Base-by-base conservation (phyloP, 1,140 invertebrate species). In the Panagrolaimus sp. region DNA sequence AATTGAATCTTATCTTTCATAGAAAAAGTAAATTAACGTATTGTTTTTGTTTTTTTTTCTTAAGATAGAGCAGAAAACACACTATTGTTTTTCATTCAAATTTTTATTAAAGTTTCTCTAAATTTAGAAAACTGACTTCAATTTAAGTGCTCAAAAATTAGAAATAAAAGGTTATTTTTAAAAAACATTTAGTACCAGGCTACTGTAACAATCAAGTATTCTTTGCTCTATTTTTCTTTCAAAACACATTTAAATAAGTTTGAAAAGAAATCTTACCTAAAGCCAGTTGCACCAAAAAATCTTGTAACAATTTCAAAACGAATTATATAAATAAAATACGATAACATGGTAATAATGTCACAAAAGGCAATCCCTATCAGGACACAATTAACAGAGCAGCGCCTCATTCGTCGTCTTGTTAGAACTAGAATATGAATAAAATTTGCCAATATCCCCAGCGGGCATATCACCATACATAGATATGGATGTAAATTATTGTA, bases 311-410 rank as follows among this genome's bases (percentile, higher is more conserved):
- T 66, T 66, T 77, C 76, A 61, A 77, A 77, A n/a, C 73, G 65
- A n/a, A 77, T 27, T 63, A 77, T 81, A 65, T 77, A 77, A 14
- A 77, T 57, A 20, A 77, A 70, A 53, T 77, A 77, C n/a, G 66
- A 68, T 4, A 62, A 64, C 76, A 77, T 77, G 4, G 76, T 77
- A 57, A 74, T 66, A 61, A 77, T 75, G 62, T 78, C 76, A 51
- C 76, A 78, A 25, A 75, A 61, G 0, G 74, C 75, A 27, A 79
- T 76, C 16, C 76, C 76, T 20, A 77, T 80, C 23, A 77, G 57
- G 20, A 75, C 61, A 42, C 61, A 68, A 61, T 77, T 77, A 0
- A 77, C 69, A 44, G 76, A 75, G 53, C 78, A 77, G 23, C 71
- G 31, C 9, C 76, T 27, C 76, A 77, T 77, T 51, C 79, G 71